Evolutionary conservation across 2,113 vertebrate genomes (phyloP).

Genomic region (mouse (Mus musculus)): GRCm39 chr3:34692501-34693000

Average conservation of each 20-base stretch:
- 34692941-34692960: conserved; percentile 80
- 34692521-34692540: conserved; percentile 89
- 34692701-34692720: conserved; percentile 82
- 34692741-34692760: conserved; percentile 92
- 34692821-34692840: conserved; percentile 76
- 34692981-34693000: conserved; percentile 70
- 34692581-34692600: conserved; percentile 83
- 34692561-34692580: conserved; percentile 73
- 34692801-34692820: conserved; percentile 90
- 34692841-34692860: conserved; percentile 43
- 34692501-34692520: conserved; percentile 94
- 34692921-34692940: conserved; percentile 82
- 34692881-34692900: neutral
- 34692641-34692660: conserved; percentile 82
- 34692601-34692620: conserved; percentile 88
- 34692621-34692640: conserved; percentile 85
- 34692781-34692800: conserved; percentile 93
- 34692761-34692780: conserved; percentile 90
- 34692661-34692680: conserved; percentile 84
- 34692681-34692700: conserved; percentile 84
- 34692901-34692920: neutral
- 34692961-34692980: conserved; percentile 78
- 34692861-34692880: conserved; percentile 69
- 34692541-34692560: conserved; percentile 87
- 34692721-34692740: conserved; percentile 87